These are phyloP conservation scores for Drosophila picticornis DNA, from an alignment of 2,888 invertebrate genomes.

Conservation along the genomic window DNA sequence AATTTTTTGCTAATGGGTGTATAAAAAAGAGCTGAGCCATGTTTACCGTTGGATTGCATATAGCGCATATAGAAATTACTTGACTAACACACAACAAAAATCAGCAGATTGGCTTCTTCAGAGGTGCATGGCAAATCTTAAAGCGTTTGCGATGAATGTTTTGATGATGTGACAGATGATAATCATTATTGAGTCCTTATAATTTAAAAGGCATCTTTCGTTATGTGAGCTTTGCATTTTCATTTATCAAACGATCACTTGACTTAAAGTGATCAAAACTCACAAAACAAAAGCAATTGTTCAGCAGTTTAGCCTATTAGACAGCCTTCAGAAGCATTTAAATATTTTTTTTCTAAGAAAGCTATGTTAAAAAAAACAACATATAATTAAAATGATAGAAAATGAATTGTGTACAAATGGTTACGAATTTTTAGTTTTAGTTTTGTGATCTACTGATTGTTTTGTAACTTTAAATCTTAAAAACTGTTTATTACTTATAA, in stretches of 20 bases:
- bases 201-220: constrained; percentile 11
- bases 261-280: neutral
- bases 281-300: constrained; percentile 21
- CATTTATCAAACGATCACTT: neutral
- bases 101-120: constrained; percentile 60
- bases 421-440: neutral
- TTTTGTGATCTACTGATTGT: neutral
- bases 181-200: constrained; percentile 45
- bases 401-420: too few species aligned
- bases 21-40: constrained; percentile 49
- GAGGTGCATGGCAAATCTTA: constrained; percentile 48
- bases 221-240: constrained; percentile 11
- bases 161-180: constrained; percentile 60
- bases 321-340: constrained; percentile 1
- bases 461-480: neutral
- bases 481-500: neutral
- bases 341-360: neutral
- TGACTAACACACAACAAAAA: constrained; percentile 69
- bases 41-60: constrained; percentile 61
- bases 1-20: constrained; percentile 47
- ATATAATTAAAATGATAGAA: neutral
- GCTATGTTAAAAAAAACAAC: too few species aligned
- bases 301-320: constrained; percentile 13
- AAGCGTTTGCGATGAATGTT: constrained; percentile 63
- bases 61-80: constrained; percentile 26